These are phyloP conservation scores for Todus mexicanus DNA, from an alignment of 2,797 vertebrate species.

Conservation along the genomic window DNA sequence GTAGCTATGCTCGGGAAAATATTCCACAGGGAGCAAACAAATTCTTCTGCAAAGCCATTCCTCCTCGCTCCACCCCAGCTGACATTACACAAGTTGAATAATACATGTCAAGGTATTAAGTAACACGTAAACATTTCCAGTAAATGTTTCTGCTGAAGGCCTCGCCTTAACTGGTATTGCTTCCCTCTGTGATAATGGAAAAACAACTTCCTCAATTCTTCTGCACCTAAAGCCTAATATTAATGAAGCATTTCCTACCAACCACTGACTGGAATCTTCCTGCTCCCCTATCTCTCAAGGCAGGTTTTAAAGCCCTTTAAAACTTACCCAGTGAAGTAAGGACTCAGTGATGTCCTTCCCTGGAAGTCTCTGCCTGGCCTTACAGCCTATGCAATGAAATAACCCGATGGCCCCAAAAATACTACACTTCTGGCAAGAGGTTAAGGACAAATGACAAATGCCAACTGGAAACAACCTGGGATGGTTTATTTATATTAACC, in stretches of 20 bases:
- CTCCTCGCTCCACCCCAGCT: conserved; percentile 17
- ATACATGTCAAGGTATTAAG: conserved; percentile 59
- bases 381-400: neutral
- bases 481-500: neutral
- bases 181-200: neutral
- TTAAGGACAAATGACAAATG: neutral
- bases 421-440: neutral
- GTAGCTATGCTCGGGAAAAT: conserved; percentile 11
- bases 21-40: conserved; percentile 25
- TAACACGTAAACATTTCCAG: conserved; percentile 56
- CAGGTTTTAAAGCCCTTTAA: neutral
- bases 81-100: conserved; percentile 54
- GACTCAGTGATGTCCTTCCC: neutral
- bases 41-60: conserved; percentile 25
- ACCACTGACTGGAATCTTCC: neutral
- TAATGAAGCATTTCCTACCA: neutral
- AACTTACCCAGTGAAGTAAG: neutral
- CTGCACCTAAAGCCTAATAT: neutral
- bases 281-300: neutral
- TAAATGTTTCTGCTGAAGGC: conserved; percentile 24
- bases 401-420: neutral
- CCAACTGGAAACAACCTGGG: accelerated
- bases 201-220: neutral
- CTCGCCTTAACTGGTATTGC: conserved; percentile 16
- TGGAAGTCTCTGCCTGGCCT: neutral